Conservation (phyloP, 2,113 vertebrate genomes). For the Dascyllus trimaculatus region DNA sequence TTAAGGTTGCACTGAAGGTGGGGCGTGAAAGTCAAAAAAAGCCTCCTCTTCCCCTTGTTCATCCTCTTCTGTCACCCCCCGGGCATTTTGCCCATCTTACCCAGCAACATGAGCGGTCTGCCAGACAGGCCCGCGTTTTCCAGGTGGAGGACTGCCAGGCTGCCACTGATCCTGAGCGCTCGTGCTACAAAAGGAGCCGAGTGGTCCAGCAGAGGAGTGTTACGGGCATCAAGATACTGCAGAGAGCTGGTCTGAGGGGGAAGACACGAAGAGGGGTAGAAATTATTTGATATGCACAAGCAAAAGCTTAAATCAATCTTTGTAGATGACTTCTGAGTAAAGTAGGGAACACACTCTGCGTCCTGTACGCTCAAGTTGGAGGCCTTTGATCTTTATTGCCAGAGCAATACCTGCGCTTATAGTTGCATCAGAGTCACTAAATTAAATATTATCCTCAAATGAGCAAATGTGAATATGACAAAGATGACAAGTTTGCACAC, state of each 20-base stretch:
- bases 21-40: neutral
- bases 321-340: neutral
- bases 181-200: conserved; percentile 94
- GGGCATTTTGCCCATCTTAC: conserved; percentile 77
- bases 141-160: conserved; percentile 92
- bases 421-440: too few relatives aligned
- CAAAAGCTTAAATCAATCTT: neutral
- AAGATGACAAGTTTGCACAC: neutral
- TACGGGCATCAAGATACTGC: conserved; percentile 93
- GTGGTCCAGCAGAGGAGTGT: conserved; percentile 92
- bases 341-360: neutral
- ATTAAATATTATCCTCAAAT: conserved; percentile 7
- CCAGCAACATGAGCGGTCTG: conserved; percentile 93
- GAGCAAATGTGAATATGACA: conserved; percentile 5
- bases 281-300: neutral
- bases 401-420: too few relatives aligned
- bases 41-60: neutral
- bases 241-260: conserved; percentile 90
- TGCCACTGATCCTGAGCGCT: conserved; percentile 94
- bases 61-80: neutral
- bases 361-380: neutral
- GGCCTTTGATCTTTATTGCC: too few relatives aligned
- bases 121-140: conserved; percentile 92
- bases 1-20: neutral
- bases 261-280: conserved; percentile 15